phyloP scores from a whole-genome alignment of 2,888 invertebrate species.

The Allolobophora icterica region DNA sequence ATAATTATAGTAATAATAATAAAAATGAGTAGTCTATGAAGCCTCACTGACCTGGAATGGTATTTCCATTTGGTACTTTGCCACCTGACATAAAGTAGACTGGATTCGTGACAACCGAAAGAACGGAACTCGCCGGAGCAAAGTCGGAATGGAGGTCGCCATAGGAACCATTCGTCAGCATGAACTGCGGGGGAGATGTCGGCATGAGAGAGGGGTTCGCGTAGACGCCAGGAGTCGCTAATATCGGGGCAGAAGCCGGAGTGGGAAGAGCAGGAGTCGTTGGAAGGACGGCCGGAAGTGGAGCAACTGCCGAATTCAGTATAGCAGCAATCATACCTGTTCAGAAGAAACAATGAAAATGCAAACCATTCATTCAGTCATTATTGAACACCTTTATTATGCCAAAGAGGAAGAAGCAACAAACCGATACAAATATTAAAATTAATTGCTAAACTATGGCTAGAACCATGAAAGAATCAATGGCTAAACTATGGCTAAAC shows the following conservation, averaged over 20 bases:
- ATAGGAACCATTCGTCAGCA: slow-evolving; percentile 10
- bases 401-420: no score
- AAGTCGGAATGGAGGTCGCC: slow-evolving; percentile 13
- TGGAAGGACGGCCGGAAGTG: neutral
- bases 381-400: no score
- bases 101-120: neutral
- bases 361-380: neutral
- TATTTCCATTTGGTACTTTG: neutral
- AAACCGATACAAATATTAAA: no score
- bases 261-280: neutral
- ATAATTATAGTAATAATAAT: no score
- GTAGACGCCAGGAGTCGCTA: neutral
- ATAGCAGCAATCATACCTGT: neutral
- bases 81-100: slow-evolving; percentile 1
- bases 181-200: slow-evolving; percentile 2
- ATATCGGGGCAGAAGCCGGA: neutral
- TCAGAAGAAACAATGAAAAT: neutral
- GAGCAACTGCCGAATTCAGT: neutral
- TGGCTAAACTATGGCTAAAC: no score
- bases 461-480: no score
- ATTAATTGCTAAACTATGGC: no score
- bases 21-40: neutral
- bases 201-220: neutral
- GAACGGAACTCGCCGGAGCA: slow-evolving; percentile 2
- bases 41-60: neutral